Evolutionary conservation across 2,113 vertebrate genomes (phyloP).

Genomic region (Cariama cristata): DNA sequence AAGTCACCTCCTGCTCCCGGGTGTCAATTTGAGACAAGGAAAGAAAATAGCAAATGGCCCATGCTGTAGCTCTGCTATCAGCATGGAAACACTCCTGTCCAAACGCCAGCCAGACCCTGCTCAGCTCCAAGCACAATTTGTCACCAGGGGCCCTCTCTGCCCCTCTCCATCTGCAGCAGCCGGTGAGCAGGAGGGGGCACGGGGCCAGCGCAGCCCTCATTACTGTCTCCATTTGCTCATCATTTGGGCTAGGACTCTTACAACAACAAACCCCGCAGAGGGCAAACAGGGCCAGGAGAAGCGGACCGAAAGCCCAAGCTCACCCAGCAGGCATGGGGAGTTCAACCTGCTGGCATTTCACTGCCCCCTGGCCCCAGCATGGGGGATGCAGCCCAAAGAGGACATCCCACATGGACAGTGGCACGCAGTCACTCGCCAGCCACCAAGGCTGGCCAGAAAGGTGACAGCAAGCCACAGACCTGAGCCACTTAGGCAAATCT

Average conservation of each 20-base stretch:
- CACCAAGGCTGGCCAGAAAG: not conserved
- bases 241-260: constrained; percentile 72
- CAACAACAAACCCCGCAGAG: constrained; percentile 64
- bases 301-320: not conserved
- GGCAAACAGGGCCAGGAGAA: not conserved
- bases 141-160: constrained; percentile 30
- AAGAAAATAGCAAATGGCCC: constrained; percentile 76
- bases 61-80: constrained; percentile 23
- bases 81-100: constrained; percentile 63
- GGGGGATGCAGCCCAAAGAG: accelerated
- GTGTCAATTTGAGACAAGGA: constrained; percentile 12
- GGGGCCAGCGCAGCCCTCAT: constrained; percentile 24
- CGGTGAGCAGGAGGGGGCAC: constrained; percentile 14
- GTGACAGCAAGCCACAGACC: not conserved
- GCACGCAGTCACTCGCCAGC: not conserved
- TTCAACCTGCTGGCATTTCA: not conserved
- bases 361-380: not conserved
- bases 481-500: not conserved
- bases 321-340: not conserved
- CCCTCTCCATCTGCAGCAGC: constrained; percentile 40
- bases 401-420: not conserved
- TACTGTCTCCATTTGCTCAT: constrained; percentile 74
- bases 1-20: not conserved
- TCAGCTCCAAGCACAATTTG: constrained; percentile 63
- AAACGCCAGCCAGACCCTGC: not conserved